Evolutionary conservation across 2,113 vertebrate species (phyloP).

Genomic region (Sphaerodactylus townsendi): DNA sequence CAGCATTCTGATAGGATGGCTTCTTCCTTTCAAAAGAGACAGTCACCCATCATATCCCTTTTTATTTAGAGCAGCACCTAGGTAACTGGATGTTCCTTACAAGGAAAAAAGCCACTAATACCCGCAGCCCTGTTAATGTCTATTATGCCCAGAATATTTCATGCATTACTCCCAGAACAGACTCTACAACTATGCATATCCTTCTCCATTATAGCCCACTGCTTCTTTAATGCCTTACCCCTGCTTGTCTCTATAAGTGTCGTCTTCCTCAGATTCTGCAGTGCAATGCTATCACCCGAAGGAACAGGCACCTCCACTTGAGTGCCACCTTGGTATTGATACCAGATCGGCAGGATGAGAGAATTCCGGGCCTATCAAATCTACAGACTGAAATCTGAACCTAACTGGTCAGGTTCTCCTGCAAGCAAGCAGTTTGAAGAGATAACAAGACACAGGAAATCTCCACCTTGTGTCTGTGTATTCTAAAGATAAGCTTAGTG

Average conservation of each 20-base stretch:
- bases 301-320: not conserved
- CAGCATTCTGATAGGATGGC: not conserved
- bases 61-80: not conserved
- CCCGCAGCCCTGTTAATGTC: not conserved
- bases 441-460: constrained; percentile 12
- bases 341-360: constrained; percentile 8
- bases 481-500: not conserved
- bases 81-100: not conserved
- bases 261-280: not conserved
- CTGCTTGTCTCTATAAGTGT: not conserved
- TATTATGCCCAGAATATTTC: not conserved
- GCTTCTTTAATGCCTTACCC: accelerated
- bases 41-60: not conserved
- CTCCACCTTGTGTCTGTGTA: not conserved
- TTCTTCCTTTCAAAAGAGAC: not conserved
- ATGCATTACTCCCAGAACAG: not conserved
- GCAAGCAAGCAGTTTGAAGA: constrained; percentile 19
- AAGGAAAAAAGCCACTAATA: not conserved
- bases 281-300: not conserved
- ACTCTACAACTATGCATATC: not conserved
- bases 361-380: constrained; percentile 6
- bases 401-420: not conserved
- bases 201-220: not conserved
- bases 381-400: constrained; percentile 9
- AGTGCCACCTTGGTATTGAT: constrained; percentile 10